These are phyloP conservation scores for Petrocephalus zakoni DNA, from an alignment of 2,113 vertebrate genomes.

Conservation along the genomic window DNA sequence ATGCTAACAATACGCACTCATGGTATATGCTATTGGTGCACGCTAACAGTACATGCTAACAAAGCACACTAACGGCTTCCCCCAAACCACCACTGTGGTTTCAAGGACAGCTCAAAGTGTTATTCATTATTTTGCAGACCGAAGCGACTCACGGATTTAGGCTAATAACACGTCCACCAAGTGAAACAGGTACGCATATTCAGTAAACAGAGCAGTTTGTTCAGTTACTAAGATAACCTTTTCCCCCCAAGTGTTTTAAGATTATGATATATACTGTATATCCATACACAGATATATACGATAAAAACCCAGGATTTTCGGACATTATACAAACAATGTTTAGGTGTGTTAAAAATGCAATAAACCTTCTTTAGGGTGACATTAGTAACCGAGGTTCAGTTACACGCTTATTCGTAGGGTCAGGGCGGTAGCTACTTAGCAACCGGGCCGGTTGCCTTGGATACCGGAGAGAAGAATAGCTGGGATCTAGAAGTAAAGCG, in stretches of 20 bases:
- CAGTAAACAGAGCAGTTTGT: neutral
- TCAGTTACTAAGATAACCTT: neutral
- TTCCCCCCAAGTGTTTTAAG: neutral
- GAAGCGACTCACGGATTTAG: neutral
- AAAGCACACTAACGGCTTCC: neutral
- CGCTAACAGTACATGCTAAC: constrained; percentile 43
- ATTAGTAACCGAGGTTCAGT: constrained; percentile 48
- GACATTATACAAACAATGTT: neutral
- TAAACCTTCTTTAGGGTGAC: constrained; percentile 54
- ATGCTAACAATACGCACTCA: neutral
- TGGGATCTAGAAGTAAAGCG: constrained; percentile 50
- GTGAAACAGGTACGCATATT: neutral
- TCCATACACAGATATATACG: neutral
- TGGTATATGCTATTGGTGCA: neutral
- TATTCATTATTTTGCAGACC: neutral
- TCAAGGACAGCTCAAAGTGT: neutral
- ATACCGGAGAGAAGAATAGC: constrained; percentile 53
- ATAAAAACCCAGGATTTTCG: neutral
- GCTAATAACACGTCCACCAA: neutral
- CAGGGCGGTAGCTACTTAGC: constrained; percentile 20
- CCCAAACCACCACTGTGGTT: neutral
- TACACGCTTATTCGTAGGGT: constrained; percentile 61
- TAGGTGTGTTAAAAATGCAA: constrained; percentile 17
- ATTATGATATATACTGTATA: neutral
- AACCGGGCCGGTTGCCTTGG: constrained; percentile 60